phyloP scores from a whole-genome alignment of 2,113 vertebrate genomes.

The Phainopepla nitens region DNA sequence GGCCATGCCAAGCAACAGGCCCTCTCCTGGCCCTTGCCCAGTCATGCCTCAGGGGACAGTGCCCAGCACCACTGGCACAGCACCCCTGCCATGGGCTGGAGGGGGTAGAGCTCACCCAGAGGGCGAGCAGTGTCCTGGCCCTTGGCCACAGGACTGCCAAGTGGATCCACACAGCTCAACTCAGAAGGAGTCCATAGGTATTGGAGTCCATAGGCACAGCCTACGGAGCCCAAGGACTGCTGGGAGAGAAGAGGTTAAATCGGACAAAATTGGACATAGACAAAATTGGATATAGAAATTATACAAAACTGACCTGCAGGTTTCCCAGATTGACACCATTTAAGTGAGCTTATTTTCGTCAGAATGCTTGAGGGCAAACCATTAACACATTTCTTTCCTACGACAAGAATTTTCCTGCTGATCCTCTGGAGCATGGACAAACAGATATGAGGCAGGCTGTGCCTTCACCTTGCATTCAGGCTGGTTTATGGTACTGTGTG shows the following conservation, averaged over 20 bases:
- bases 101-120: background rate
- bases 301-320: background rate
- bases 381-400: background rate
- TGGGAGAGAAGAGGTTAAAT: background rate
- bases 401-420: background rate
- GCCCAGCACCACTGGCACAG: background rate
- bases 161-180: background rate
- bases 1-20: background rate
- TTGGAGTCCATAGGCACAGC: background rate
- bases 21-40: background rate
- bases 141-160: background rate
- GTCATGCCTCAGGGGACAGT: background rate
- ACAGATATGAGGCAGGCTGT: background rate
- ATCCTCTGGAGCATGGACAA: background rate
- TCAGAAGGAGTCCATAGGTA: background rate
- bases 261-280: background rate
- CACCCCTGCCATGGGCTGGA: background rate
- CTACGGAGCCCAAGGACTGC: background rate
- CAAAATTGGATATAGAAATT: background rate
- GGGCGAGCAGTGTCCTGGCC: fast-evolving
- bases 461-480: fast-evolving
- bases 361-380: background rate
- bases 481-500: background rate
- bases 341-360: background rate
- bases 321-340: background rate